A percentile compares a stretch with the other conserved stretches of the same genome.
Conservation (phyloP, 2,113 vertebrate species). For the Corvus moneduloides region DNA sequence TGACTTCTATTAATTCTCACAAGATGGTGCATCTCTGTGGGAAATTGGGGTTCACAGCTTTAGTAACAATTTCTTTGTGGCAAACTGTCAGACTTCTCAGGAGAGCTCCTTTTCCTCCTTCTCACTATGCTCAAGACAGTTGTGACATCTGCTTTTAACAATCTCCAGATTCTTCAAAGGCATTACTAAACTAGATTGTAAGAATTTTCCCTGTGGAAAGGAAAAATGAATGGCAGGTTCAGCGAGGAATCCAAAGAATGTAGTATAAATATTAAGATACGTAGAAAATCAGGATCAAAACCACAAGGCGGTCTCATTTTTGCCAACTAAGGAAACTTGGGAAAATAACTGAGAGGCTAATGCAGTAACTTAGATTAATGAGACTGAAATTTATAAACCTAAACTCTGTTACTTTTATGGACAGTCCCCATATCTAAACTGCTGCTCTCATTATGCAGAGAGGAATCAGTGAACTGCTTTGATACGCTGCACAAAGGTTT, state of each 20-base stretch:
- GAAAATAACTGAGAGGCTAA: neutral
- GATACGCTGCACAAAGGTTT: neutral
- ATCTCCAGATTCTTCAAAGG: neutral
- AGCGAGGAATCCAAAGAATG: neutral
- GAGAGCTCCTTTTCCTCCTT: neutral
- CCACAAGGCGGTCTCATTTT: neutral
- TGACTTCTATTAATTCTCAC: neutral
- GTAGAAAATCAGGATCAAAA: neutral
- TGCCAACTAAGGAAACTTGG: neutral
- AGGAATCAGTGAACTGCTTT: neutral
- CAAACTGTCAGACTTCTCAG: neutral
- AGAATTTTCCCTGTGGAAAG: neutral
- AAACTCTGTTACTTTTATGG: neutral
- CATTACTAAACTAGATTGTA: neutral
- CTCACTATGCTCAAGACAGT: neutral
- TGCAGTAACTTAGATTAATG: neutral
- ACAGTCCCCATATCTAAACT: neutral
- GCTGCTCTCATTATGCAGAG: neutral
- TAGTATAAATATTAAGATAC: neutral
- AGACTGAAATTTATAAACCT: neutral
- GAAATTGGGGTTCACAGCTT: neutral
- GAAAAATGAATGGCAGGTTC: neutral
- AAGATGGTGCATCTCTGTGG: neutral
- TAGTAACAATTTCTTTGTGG: neutral
- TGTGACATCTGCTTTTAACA: neutral